Evolutionary conservation across 2,113 vertebrate species (phyloP), one percentile per base, ranked within the genome.

Genomic region (Stictonetta naevosa): DNA sequence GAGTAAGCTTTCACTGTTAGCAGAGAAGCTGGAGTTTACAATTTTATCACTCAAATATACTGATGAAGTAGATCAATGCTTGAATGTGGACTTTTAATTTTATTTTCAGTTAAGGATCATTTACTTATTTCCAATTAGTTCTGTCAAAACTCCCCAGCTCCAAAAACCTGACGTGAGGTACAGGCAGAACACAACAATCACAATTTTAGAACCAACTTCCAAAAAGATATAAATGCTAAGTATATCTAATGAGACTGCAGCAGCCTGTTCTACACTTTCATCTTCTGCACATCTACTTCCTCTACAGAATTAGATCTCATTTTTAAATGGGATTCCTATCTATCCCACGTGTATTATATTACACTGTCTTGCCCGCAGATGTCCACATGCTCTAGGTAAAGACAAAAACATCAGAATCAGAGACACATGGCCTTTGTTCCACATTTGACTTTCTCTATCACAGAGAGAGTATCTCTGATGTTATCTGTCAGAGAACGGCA

Each of bases 301-400:
- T 78, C 62, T 69, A 73, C 48, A 62, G 40, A 91, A 91, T 62
- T 64, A 38, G 28, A 80, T 36, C 15, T 84, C n/a, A 58, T 76
- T 91, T 95, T 88, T 28, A 93, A 95, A 82, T 34, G 55, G 26
- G 78, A 83, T 90, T 94, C n/a, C 22, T 83, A 26, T 56, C 77
- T 85, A 60, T 55, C 77, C 36, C 40, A 66, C 9, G 8, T 31
- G 36, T 80, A 83, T 85, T 77, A 8, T 9, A 87, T 69, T 80
- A 74, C 11, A 83, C 58, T 68, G 15, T 22, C 50, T 94, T 92
- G 74, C 22, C 31, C 29, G 63, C 55, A 92, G 82, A 71, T 33
- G 36, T 77, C 28, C 83, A 81, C n/a, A 55, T 2, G 36, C 16
- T 17, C 22, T 29, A 85, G 16, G 58, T 85, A 76, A 91, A 85